Evolutionary conservation across 2,113 vertebrate species (phyloP), one percentile per base, ranked within the genome.

Genomic region (Planiliza haematocheilus): DNA sequence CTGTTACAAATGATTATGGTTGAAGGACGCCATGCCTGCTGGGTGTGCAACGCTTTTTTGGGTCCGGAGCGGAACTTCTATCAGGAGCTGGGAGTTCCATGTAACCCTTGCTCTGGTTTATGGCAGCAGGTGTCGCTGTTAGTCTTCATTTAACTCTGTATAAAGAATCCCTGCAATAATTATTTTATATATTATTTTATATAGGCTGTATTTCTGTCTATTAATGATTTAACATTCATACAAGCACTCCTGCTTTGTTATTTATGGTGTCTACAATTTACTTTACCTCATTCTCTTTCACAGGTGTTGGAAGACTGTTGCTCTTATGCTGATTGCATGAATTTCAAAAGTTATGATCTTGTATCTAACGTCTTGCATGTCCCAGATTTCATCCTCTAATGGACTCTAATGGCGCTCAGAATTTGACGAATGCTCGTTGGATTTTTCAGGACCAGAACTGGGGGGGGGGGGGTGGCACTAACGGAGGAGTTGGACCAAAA

Each of bases 1-100:
- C 10, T 38, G 10, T 43, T 42, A 77, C 48, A 66, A 50, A 3
- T 30, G 17, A 3, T 36, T 21, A 11, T 14, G 1, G 2, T 1
- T 84, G 88, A 90, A 89, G 89, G 89, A 88, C 90, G 81, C 87
- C 89, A 90, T 91, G 87, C 81, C 72, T 70, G 42, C 4, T 20
- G 0, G 0, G 36, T 38, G 86, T 82, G 61, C 70, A 21, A 1
- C 65, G 1, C 4, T 1, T 10, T 64, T 51, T 68, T 48, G 9
- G 8, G 66, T 86, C 86, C 89, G 89, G 46, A 1, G 4, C 39
- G 80, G 24, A 79, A 83, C 58, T 5, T 1, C 2, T 38, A 8
- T 1, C 1, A 9, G 13, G 4, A 0, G 1, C 0, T 4, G 1
- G 6, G 53, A 12, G 74, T 74, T 86, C 88, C 85, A 10, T 0